Evolutionary conservation across 1,140 invertebrate genomes (phyloP).

Genomic region (Maconellicoccus hirsutus): DNA sequence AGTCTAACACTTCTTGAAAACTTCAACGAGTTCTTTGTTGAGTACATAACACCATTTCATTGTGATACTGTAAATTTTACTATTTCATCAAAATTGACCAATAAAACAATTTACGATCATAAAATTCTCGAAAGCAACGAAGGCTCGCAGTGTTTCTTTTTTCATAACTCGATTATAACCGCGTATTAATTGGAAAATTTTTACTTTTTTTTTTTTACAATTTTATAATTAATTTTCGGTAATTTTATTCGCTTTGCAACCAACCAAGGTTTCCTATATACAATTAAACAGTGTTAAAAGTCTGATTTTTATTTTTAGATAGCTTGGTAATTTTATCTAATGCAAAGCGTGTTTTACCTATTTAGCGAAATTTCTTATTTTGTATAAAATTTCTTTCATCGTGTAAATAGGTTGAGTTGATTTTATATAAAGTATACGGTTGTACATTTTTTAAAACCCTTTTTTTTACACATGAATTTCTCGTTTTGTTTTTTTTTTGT

Average conservation of each 20-base stretch:
- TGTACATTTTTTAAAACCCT: neutral
- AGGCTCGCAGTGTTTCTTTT: too few species aligned
- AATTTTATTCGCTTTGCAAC: neutral
- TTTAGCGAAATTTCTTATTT: neutral
- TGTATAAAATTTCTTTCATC: neutral
- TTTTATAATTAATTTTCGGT: neutral
- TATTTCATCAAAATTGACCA: too few species aligned
- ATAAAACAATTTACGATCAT: too few species aligned
- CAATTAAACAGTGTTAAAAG: neutral
- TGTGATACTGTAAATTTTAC: too few species aligned
- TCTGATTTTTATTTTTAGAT: slow-evolving; percentile 6
- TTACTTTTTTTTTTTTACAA: neutral
- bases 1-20: too few species aligned
- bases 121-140: too few species aligned
- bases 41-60: too few species aligned
- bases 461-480: neutral
- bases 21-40: too few species aligned
- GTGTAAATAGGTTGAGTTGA: neutral
- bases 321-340: neutral
- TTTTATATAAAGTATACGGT: slow-evolving; percentile 1
- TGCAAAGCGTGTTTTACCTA: neutral
- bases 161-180: too few species aligned
- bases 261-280: neutral
- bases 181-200: neutral
- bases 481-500: neutral